Evolutionary conservation across 2,113 vertebrate species (phyloP), one percentile per base, ranked within the genome.

Genomic region (Erpornis zantholeuca): DNA sequence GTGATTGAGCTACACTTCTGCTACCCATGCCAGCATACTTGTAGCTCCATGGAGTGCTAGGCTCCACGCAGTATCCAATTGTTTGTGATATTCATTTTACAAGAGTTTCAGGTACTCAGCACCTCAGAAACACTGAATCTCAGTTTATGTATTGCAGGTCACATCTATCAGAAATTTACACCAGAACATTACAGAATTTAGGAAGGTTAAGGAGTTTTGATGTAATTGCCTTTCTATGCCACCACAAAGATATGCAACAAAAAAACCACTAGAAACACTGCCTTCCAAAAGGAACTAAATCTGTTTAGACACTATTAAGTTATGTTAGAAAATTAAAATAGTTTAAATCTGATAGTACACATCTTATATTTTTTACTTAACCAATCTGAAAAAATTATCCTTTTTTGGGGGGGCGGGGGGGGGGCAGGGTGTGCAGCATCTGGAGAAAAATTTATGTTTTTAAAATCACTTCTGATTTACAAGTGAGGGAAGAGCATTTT

Each of bases 401-500:
- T 31, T 33, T 71, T 35, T 23, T 10, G 1, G 3, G 7, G 13
- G 19, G 6, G 2, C 38, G 12, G 7, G 13, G 19, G 6, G 2
- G 9, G 12, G 38, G 38, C 38, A 38, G 12, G 3, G 14, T 21
- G 21, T 54, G 15, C 9, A 59, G 38, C 22, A 52, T 53, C 25
- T 86, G 45, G 20, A 86, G 69, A 57, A 88, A n/a, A 38, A 3
- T 15, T 42, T 71, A 24, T 31, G 3, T 15, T 78, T 80, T 75
- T 47, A 22, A 75, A 82, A 71, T 6, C 24, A 29, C 6, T 47
- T 47, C 16, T 57, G 11, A 60, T 70, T 47, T 65, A 33, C 18
- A 53, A 50, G 17, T 18, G 44, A 86, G 11, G 40, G 38, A 78
- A 8, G 15, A 47, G 6, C 4, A 49, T 44, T 86, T 91, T 61